Evolutionary conservation across 2,888 invertebrate species (phyloP).

Genomic region (Brachyopa scutellaris): DNA sequence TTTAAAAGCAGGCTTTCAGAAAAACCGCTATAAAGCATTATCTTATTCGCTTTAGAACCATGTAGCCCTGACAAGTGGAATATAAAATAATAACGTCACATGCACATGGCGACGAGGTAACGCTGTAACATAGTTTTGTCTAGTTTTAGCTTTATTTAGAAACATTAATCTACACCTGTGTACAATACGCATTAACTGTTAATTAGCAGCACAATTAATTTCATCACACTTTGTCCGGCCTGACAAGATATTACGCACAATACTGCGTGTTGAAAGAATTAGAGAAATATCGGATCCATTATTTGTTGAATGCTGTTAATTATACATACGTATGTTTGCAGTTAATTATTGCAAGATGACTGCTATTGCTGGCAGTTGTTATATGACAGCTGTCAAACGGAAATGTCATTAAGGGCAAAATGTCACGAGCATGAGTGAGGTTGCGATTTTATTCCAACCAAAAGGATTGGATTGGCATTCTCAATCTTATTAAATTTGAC

Average conservation of each 20-base stretch:
- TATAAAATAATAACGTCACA: not conserved
- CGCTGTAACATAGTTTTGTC: not conserved
- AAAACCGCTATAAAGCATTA: slow-evolving; percentile 5
- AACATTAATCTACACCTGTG: slow-evolving; percentile 9
- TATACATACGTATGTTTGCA: slow-evolving; percentile 6
- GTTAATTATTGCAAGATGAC: slow-evolving; percentile 14
- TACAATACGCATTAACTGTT: slow-evolving; percentile 27
- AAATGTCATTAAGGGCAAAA: not conserved
- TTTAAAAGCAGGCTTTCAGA: no score
- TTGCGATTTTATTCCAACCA: not conserved
- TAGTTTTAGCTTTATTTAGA: not conserved
- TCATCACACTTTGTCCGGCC: slow-evolving; percentile 5
- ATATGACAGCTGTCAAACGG: slow-evolving; percentile 27
- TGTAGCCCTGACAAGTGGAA: not conserved
- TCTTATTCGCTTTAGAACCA: not conserved
- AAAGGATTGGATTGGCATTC: not conserved
- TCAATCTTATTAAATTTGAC: slow-evolving; percentile 9
- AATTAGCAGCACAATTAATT: slow-evolving; percentile 38
- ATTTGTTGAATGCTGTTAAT: slow-evolving; percentile 23
- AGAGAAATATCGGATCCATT: slow-evolving; percentile 7
- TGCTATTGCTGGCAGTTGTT: slow-evolving; percentile 17
- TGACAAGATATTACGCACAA: not conserved
- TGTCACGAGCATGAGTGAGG: not conserved
- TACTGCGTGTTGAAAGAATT: slow-evolving; percentile 24
- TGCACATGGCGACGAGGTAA: not conserved